phyloP scores from a whole-genome alignment of 1,140 invertebrate species.

The Drosophila pandora region DNA sequence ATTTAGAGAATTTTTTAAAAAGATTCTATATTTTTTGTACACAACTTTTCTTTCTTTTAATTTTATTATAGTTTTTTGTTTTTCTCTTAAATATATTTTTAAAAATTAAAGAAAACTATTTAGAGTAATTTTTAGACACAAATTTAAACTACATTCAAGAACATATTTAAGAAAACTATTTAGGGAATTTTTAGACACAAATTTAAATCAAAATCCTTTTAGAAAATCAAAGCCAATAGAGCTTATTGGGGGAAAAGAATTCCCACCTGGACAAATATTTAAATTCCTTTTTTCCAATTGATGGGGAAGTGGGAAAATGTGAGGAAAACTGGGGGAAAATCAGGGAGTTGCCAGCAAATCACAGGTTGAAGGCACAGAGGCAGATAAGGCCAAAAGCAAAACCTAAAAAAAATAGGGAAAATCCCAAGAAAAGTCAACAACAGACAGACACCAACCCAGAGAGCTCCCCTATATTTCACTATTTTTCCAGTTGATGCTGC shows the following conservation, averaged over 20 bases:
- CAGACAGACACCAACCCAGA: neutral
- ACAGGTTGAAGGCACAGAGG: slow-evolving; percentile 16
- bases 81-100: neutral
- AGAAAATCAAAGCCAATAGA: neutral
- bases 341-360: neutral
- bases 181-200: neutral
- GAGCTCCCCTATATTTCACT: slow-evolving; percentile 1
- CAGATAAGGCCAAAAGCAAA: slow-evolving; percentile 7
- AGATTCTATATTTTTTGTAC: no score
- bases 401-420: slow-evolving; percentile 26
- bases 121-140: neutral
- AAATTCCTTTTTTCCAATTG: slow-evolving; percentile 35
- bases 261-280: slow-evolving; percentile 22
- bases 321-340: no score
- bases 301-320: slow-evolving; percentile 41
- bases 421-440: slow-evolving; percentile 4
- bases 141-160: no score
- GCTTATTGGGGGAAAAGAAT: neutral
- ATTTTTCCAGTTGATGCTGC: slow-evolving; percentile 38
- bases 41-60: neutral
- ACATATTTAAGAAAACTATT: neutral
- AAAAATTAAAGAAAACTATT: neutral
- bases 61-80: neutral
- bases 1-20: no score
- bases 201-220: neutral